Base-by-base conservation (phyloP, 2,797 vertebrate genomes). In the Macrochelys suwanniensis region DNA sequence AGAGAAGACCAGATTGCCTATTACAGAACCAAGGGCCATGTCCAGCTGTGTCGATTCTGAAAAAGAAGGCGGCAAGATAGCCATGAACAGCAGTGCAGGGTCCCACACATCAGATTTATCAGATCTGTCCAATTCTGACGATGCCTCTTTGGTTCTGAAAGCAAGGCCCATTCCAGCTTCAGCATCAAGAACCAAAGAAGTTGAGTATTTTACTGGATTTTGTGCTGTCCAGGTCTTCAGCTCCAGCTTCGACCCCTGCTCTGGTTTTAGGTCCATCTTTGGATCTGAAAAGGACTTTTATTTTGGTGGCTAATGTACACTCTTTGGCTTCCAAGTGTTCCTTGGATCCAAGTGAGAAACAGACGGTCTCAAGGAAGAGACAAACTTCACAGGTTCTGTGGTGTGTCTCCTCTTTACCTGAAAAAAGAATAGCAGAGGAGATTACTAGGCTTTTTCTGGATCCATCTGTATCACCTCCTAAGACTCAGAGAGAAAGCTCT, bases 1-100 rank as follows among this genome's bases (percentile, higher is more conserved):
- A 65, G 28, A 61, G 13, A 61, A 61, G 59, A 33, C 31, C 31
- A 33, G 31, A 61, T 15, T n/a, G 59, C 85, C 86, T 94, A 88
- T 88, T 59, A 59, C 37, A 89, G 89, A 93, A 81, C 81, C 56
- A 93, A 87, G 61, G 37, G 49, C 90, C 90, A 80, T 88, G 85
- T 76, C 47, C 47, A 77, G 76, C 45, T 16, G 28, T 47, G 76
- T 78, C 7, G 17, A 68, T 68, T 68, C 17, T 1, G 3, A 65
- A n/a, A n/a, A 19, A 68, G 65, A 68, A 37, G 65, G 33, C 6
- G 2, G 61, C 13, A 61, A 61, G 33, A 19, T 13, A 8, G 31
- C 33, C 7, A n/a, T 17, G 31, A 13, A 31, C 3, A 13, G 28
- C 26, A 59, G 5, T 31, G 11, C 28, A 15, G 57, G 11, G 57